A percentile compares a stretch with the other conserved stretches of the same genome.
Conservation (phyloP, 2,113 vertebrate genomes). For the Oxyura jamaicensis region DNA sequence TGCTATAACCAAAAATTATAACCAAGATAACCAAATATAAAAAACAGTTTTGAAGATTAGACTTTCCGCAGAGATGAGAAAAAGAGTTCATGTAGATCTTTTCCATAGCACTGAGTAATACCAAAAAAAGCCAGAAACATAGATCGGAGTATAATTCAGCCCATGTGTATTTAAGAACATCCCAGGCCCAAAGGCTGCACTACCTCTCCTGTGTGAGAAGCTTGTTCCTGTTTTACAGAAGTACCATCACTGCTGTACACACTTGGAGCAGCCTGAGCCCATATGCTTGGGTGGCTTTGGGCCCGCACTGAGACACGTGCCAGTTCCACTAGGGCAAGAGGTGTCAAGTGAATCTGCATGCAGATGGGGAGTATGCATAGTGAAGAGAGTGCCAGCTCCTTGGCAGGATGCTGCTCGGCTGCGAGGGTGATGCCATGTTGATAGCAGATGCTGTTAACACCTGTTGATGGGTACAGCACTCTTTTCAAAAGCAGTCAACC, state of each 20-base stretch:
- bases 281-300: conserved; percentile 1
- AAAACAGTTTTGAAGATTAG: not conserved
- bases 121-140: not conserved
- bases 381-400: not conserved
- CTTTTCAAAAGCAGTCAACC: not conserved
- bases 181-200: not conserved
- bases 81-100: not conserved
- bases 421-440: not conserved
- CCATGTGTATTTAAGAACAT: not conserved
- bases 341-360: not conserved
- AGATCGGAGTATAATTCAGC: not conserved
- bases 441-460: conserved; percentile 20
- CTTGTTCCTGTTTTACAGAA: not conserved
- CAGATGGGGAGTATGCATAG: conserved; percentile 1
- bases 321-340: conserved; percentile 19
- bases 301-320: not conserved
- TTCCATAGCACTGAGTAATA: not conserved
- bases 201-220: not conserved
- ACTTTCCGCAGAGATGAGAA: not conserved
- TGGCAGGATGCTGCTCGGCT: conserved; percentile 31
- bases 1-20: no score
- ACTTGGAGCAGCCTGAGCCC: not conserved
- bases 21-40: not conserved
- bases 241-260: not conserved
- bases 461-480: not conserved